Percentiles rank a stretch among this genome's conserved stretches.
Evolutionary conservation across 2,113 vertebrate species (phyloP).

Genomic region (Anser brachyrhynchus): DNA sequence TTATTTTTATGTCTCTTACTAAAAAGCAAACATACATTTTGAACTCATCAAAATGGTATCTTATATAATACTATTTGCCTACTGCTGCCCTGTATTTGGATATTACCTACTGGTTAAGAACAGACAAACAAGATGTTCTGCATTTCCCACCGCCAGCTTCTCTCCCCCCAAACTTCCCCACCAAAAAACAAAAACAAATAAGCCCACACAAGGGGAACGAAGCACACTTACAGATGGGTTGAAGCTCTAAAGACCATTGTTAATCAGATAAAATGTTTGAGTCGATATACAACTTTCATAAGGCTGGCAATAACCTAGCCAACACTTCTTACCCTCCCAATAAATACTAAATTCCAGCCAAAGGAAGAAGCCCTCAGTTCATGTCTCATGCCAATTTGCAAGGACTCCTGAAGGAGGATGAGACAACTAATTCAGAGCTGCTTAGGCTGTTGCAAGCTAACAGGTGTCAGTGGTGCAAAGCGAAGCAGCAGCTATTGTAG

Average conservation of each 20-base stretch:
- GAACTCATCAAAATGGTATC: not conserved
- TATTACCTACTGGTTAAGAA: not conserved
- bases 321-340: not conserved
- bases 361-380: not conserved
- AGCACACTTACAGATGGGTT: not conserved
- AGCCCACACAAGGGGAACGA: not conserved
- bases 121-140: not conserved
- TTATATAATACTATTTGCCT: not conserved
- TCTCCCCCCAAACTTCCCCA: too few species aligned
- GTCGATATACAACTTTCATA: not conserved
- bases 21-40: not conserved
- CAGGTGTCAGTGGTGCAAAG: rapidly evolving
- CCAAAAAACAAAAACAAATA: not conserved
- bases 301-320: not conserved
- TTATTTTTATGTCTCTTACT: not conserved
- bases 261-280: not conserved
- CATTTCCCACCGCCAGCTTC: too few species aligned
- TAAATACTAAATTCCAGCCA: rapidly evolving
- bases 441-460: not conserved
- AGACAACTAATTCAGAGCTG: not conserved
- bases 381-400: not conserved
- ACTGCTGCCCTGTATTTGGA: not conserved
- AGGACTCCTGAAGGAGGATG: not conserved
- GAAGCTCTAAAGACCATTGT: not conserved
- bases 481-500: not conserved